Conservation (phyloP, 2,113 vertebrate species). For the Nothoprocta pentlandii region DNA sequence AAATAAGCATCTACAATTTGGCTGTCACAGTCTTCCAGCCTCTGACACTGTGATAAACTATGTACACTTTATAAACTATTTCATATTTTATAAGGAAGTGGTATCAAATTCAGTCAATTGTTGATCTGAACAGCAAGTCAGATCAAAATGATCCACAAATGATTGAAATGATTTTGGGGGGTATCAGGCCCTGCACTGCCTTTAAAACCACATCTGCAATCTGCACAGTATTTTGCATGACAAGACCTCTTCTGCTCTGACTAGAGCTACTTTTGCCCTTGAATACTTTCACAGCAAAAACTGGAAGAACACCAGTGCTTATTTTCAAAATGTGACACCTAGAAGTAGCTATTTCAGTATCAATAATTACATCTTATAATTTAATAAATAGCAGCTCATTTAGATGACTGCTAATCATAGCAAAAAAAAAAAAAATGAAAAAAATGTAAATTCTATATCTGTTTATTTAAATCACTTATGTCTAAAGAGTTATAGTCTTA, state of each 20-base stretch:
- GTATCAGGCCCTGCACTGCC: background rate
- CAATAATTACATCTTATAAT: constrained; percentile 50
- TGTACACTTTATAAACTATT: background rate
- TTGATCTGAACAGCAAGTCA: background rate
- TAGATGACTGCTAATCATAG: constrained; percentile 34
- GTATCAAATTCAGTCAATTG: background rate
- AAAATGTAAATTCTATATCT: constrained; percentile 43
- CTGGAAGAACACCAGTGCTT: background rate
- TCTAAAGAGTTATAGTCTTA: constrained; percentile 26
- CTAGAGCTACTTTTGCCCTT: background rate
- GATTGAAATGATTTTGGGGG: background rate
- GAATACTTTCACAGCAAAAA: background rate
- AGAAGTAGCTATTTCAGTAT: constrained; percentile 58
- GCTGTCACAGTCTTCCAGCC: background rate
- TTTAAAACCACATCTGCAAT: background rate
- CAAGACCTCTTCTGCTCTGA: background rate
- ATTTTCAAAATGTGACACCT: constrained; percentile 16
- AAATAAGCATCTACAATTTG: background rate
- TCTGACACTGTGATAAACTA: background rate
- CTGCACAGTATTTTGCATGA: background rate
- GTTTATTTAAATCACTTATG: constrained; percentile 41
- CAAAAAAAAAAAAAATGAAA: background rate
- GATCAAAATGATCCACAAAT: background rate
- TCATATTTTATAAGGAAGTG: background rate
- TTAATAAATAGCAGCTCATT: constrained; percentile 48